Conservation (phyloP, 2,113 vertebrate genomes). For the Neopipo cinnamomea region DNA sequence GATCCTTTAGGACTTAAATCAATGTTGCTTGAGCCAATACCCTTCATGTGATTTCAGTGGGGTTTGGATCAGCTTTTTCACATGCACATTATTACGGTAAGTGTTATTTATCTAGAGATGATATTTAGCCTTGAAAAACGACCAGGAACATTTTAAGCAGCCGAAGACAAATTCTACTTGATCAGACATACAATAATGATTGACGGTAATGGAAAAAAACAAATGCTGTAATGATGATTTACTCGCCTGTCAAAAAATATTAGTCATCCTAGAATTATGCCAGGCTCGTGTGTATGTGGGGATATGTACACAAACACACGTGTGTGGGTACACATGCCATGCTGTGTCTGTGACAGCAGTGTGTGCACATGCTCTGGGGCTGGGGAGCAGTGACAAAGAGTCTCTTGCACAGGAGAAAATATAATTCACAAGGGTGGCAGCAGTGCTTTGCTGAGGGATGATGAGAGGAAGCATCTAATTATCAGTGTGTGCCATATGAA, state of each 20-base stretch:
- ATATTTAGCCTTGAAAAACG: conserved; percentile 34
- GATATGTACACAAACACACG: background rate
- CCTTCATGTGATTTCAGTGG: background rate
- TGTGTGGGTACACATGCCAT: background rate
- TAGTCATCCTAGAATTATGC: background rate
- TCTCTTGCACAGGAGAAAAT: background rate
- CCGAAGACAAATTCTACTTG: conserved; percentile 44
- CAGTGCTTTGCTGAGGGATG: background rate
- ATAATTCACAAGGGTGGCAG: background rate
- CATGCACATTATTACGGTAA: background rate
- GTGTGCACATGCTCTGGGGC: background rate
- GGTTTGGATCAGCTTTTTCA: conserved; percentile 5
- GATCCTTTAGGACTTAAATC: conserved; percentile 41
- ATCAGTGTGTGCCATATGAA: background rate
- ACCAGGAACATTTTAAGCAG: conserved; percentile 35
- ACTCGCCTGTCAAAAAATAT: conserved; percentile 49
- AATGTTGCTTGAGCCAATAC: background rate
- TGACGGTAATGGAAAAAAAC: conserved; percentile 55
- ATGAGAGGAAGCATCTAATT: background rate
- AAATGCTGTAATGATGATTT: conserved; percentile 49
- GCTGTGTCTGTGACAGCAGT: background rate
- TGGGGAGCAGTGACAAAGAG: background rate
- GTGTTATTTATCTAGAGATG: conserved; percentile 32
- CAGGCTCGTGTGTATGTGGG: background rate
- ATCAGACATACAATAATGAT: conserved; percentile 37